These are phyloP conservation scores for Chaetodon trifascialis DNA, from an alignment of 2,113 vertebrate species.

Conservation along the genomic window DNA sequence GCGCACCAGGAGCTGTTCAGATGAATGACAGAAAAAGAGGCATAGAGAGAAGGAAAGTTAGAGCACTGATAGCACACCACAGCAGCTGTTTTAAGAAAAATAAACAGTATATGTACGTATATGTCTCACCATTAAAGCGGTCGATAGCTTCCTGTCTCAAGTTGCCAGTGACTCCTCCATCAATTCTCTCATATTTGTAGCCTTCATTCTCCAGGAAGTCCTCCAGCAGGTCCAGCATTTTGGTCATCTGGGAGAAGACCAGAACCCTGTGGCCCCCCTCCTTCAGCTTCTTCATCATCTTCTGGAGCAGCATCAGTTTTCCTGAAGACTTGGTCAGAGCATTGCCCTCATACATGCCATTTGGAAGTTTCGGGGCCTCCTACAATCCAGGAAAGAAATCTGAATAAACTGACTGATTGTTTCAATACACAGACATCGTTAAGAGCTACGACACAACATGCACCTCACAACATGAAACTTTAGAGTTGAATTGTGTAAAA, in stretches of 20 bases:
- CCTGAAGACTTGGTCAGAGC: conserved; percentile 94
- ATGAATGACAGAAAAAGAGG: conserved; percentile 13
- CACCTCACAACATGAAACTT: not conserved
- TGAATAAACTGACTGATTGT: not conserved
- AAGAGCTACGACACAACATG: not conserved
- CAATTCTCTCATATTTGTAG: conserved; percentile 97
- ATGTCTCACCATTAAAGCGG: conserved; percentile 92
- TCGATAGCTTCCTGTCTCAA: conserved; percentile 99
- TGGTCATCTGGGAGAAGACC: conserved; percentile 99
- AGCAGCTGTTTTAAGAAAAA: not conserved
- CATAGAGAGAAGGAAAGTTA: not conserved
- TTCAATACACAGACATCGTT: not conserved
- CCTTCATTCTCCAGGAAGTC: conserved; percentile 97
- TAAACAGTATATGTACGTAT: not conserved
- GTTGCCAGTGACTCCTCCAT: conserved; percentile 95
- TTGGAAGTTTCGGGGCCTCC: conserved; percentile 99
- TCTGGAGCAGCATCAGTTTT: conserved; percentile 93
- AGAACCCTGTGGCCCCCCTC: conserved; percentile 96
- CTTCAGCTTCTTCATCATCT: conserved; percentile 97
- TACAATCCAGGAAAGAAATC: conserved; percentile 61
- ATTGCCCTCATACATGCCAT: conserved; percentile 97
- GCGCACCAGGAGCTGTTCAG: conserved; percentile 92
- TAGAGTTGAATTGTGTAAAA: not conserved
- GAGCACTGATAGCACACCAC: not conserved
- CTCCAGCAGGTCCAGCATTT: conserved; percentile 97